These are phyloP conservation scores for Caerostris darwini DNA, from an alignment of 1,140 invertebrate species.

Conservation along the genomic window DNA sequence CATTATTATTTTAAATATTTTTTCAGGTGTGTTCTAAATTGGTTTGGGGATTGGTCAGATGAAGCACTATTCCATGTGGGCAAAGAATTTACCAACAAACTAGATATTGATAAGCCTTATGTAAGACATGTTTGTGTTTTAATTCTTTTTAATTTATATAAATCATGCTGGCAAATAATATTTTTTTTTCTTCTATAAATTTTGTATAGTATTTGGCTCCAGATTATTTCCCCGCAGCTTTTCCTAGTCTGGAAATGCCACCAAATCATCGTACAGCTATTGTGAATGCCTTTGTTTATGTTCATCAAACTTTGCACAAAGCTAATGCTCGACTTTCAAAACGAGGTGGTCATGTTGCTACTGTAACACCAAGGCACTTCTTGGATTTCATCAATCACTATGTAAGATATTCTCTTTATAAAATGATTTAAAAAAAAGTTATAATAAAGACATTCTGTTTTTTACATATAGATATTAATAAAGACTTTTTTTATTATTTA, in stretches of 20 bases:
- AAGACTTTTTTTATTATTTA: neutral
- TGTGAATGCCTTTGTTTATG: slow-evolving; percentile 98
- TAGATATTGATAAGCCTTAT: slow-evolving; percentile 84
- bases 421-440: too few relatives aligned
- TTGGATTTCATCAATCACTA: slow-evolving; percentile 99
- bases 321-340: slow-evolving; percentile 94
- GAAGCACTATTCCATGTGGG: slow-evolving; percentile 96
- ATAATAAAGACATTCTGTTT: too few relatives aligned
- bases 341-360: slow-evolving; percentile 96
- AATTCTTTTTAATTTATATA: neutral
- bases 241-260: slow-evolving; percentile 88
- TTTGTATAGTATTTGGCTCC: slow-evolving; percentile 89
- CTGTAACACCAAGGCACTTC: slow-evolving; percentile 98
- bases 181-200: neutral
- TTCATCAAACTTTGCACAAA: slow-evolving; percentile 97
- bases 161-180: neutral
- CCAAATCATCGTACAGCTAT: slow-evolving; percentile 93
- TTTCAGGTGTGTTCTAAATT: slow-evolving; percentile 95
- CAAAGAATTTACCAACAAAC: slow-evolving; percentile 84
- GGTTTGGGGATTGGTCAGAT: slow-evolving; percentile 99
- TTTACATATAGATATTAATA: neutral
- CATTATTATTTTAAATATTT: neutral
- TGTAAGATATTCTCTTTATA: slow-evolving; percentile 82
- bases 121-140: slow-evolving; percentile 50
- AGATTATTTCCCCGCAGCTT: slow-evolving; percentile 93